Conservation (phyloP, 2,797 vertebrate genomes). For the Channallabes apus region DNA sequence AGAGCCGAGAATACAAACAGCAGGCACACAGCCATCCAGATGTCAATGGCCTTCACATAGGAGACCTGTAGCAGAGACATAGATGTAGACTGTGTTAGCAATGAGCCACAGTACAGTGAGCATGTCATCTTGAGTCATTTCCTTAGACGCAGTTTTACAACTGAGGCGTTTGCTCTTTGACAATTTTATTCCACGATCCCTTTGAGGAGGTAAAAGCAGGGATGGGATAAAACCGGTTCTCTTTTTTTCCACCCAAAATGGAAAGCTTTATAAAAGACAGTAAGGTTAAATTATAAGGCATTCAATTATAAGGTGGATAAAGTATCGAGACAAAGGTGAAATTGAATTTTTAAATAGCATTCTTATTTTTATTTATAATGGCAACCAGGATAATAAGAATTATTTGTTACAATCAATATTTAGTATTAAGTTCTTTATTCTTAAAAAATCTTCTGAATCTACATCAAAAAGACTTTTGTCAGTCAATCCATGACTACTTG, state of each 20-base stretch:
- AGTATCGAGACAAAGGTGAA: no score
- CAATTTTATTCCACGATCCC: not conserved
- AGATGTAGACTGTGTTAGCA: conserved; percentile 25
- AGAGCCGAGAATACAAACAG: conserved; percentile 97
- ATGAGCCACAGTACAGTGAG: conserved; percentile 7
- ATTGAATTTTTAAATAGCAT: no score
- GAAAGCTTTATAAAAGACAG: conserved; percentile 31
- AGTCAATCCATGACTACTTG: no score
- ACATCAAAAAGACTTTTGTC: no score
- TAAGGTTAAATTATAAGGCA: conserved; percentile 20
- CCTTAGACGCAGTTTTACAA: conserved; percentile 36
- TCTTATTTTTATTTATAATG: no score
- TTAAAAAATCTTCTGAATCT: no score
- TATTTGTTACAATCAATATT: no score
- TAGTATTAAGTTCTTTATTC: no score
- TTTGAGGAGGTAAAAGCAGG: not conserved
- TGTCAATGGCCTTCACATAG: conserved; percentile 98
- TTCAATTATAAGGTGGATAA: not conserved
- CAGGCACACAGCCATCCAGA: conserved; percentile 98
- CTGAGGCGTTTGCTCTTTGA: not conserved
- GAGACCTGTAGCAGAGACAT: conserved; percentile 80
- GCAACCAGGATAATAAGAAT: no score
- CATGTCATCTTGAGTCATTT: conserved; percentile 20
- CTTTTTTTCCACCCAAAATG: not conserved
- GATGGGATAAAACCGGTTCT: not conserved